Evolutionary conservation across 2,797 vertebrate species (phyloP), one percentile per base, ranked within the genome.

Genomic region (Sebastes oblongus): DNA sequence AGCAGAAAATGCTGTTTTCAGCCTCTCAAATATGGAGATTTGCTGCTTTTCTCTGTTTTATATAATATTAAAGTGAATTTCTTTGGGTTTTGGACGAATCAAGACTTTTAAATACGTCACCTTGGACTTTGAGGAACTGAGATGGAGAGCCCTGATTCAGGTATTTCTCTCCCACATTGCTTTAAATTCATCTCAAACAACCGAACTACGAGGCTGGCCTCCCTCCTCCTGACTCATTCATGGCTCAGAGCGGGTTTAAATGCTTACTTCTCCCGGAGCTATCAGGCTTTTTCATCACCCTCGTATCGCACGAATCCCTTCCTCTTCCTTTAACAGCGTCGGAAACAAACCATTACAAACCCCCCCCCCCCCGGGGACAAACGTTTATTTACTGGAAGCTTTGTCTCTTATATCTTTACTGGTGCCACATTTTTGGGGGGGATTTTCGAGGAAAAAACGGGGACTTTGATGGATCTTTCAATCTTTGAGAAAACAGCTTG

Each of bases 221-320:
- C 58, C 8, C 36, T 39, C 36, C 12, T 39, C 36, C 36, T 1
- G 54, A 71, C 58, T 81, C 66, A 64, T 81, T 86, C 76, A 80
- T 58, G 66, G 62, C 70, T 87, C 14, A 54, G n/a, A 73, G 32
- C 4, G 8, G 68, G 46, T 56, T 71, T 55, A 74, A 76, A 67
- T 52, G 50, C 75, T 81, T 24, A 22, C 78, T 69, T 58, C 84
- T 78, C 58, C 69, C 70, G 36, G 59, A 78, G 80, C 84, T 88
- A 87, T 91, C 78, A 20, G 68, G 46, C 85, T 8, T 84, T 84
- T 84, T 85, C 90, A 91, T 92, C 92, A 75, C 46, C 52, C 60
- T 74, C 27, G 1, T 84, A 86, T 91, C 74, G 10, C 85, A 78
- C 82, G 66, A 72, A 86, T 83, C 84, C 72, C 78, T 89, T 89